phyloP scores from a whole-genome alignment of 2,113 vertebrate genomes.

The Sebastes schlegelii region DNA sequence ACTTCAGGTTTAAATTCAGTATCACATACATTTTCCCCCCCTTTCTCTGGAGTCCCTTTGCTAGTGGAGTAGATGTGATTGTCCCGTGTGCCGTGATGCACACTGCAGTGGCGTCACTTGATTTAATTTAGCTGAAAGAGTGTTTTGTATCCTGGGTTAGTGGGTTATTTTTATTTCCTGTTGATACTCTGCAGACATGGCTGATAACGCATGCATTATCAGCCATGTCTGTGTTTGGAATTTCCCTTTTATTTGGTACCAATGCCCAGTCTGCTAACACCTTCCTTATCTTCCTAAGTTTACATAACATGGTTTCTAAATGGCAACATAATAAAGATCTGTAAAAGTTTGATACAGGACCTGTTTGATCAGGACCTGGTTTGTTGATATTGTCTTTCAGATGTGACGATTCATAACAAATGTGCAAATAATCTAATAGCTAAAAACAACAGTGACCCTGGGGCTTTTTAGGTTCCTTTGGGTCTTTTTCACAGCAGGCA shows the following conservation, averaged over 20 bases:
- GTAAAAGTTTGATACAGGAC: constrained; percentile 3
- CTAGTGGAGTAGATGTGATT: neutral
- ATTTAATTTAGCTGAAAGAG: neutral
- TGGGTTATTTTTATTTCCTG: constrained; percentile 16
- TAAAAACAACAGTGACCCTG: neutral
- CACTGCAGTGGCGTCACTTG: neutral
- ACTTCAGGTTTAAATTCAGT: neutral
- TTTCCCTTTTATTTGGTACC: constrained; percentile 3
- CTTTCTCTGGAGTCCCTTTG: neutral
- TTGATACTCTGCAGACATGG: no score
- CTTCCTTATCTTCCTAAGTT: constrained; percentile 3
- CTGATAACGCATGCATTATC: neutral
- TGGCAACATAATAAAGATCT: neutral
- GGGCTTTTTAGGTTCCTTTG: neutral
- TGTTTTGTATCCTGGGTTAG: constrained; percentile 14
- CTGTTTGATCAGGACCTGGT: neutral
- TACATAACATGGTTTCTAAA: neutral
- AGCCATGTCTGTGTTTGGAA: neutral
- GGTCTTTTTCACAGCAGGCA: neutral
- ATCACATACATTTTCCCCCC: neutral
- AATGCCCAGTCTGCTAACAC: neutral
- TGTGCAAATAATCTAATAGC: neutral
- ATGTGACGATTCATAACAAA: neutral
- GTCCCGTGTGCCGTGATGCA: neutral
- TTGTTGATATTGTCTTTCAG: neutral